Evolutionary conservation across 2,888 invertebrate genomes (phyloP).

Genomic region (Cryptops parisi): DNA sequence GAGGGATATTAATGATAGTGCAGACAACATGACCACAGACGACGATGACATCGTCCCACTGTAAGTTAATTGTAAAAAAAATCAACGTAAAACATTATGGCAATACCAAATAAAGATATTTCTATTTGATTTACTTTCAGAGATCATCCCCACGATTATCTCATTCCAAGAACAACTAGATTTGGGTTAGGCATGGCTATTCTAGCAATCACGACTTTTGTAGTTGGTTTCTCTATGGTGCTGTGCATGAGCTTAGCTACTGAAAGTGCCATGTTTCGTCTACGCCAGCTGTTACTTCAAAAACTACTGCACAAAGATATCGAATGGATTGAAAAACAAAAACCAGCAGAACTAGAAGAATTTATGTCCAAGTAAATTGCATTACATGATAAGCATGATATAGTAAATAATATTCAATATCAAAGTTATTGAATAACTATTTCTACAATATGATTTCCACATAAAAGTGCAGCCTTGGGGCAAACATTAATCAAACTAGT

Average conservation of each 20-base stretch:
- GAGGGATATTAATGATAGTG: too few relatives aligned
- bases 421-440: too few relatives aligned
- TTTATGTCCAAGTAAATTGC: constrained; percentile 2
- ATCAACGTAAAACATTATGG: neutral
- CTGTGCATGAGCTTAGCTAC: constrained; percentile 6
- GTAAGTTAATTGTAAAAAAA: neutral
- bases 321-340: constrained; percentile 3
- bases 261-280: constrained; percentile 6
- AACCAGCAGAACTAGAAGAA: neutral
- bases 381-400: too few relatives aligned
- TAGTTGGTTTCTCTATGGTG: constrained; percentile 8
- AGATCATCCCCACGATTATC: neutral
- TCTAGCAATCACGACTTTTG: constrained; percentile 4
- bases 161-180: neutral
- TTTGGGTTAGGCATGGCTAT: constrained; percentile 12
- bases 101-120: neutral
- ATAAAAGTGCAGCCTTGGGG: too few relatives aligned
- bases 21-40: too few relatives aligned
- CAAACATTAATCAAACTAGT: too few relatives aligned
- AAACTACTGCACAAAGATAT: neutral
- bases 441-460: too few relatives aligned
- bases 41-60: too few relatives aligned
- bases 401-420: too few relatives aligned
- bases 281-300: neutral
- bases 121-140: neutral